Evolutionary conservation across 2,797 vertebrate species (phyloP).

Genomic region (Epinephelus coioides): DNA sequence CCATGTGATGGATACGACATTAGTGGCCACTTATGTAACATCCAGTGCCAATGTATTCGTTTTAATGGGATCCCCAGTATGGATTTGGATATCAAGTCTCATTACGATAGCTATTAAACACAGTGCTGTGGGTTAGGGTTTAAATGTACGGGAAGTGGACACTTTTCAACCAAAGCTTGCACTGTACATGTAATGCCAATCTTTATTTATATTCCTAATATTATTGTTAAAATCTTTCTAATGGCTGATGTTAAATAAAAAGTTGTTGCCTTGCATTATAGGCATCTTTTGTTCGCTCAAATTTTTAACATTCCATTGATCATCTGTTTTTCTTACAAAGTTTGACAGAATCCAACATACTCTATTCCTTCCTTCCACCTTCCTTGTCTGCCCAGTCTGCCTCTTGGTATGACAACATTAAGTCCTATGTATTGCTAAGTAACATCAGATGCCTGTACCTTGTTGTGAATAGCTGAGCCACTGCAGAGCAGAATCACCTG

Average conservation of each 20-base stretch:
- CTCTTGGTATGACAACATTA: not conserved
- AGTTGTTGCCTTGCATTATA: too few species aligned
- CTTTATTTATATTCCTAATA: not conserved
- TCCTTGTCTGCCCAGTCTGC: not conserved
- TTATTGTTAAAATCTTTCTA: not conserved
- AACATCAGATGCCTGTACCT: slow-evolving; percentile 71
- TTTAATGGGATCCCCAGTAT: not conserved
- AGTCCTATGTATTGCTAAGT: not conserved
- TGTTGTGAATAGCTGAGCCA: slow-evolving; percentile 86
- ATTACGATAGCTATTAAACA: slow-evolving; percentile 22
- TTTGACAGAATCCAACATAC: not conserved
- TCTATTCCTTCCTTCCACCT: too few species aligned
- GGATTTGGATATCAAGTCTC: slow-evolving; percentile 16
- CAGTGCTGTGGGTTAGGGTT: not conserved
- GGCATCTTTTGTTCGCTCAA: not conserved
- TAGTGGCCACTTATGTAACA: slow-evolving; percentile 30
- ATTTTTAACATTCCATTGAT: not conserved
- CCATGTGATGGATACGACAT: slow-evolving; percentile 46
- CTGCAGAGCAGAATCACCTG: slow-evolving; percentile 89
- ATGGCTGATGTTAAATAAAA: not conserved
- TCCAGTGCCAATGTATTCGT: slow-evolving; percentile 32
- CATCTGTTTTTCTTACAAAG: not conserved
- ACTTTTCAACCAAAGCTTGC: too few species aligned
- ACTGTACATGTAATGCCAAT: too few species aligned
- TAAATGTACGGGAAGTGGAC: not conserved